Percentiles rank a stretch among this genome's conserved stretches.
Evolutionary conservation across 2,797 vertebrate species (phyloP).

Genomic region (Malurus splendens): DNA sequence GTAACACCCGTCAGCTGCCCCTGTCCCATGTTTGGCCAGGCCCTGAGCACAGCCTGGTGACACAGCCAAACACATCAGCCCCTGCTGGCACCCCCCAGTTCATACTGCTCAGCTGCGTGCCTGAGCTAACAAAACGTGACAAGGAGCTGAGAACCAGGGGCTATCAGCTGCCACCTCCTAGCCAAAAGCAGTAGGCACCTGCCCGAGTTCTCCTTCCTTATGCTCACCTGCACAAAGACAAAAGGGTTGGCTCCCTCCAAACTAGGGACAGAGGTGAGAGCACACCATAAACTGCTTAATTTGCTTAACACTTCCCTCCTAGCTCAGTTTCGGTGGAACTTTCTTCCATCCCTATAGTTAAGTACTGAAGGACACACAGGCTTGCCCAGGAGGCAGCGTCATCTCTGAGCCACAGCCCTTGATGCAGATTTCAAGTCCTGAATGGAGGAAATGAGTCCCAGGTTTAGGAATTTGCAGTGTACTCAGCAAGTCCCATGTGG

Average conservation of each 20-base stretch:
- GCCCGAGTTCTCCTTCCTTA: neutral
- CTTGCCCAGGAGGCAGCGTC: neutral
- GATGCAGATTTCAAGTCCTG: neutral
- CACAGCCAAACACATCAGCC: neutral
- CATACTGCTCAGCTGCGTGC: accelerated
- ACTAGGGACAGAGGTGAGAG: neutral
- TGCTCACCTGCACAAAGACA: neutral
- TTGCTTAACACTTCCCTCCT: neutral
- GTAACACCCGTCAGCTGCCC: accelerated
- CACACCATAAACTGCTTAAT: neutral
- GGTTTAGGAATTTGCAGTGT: neutral
- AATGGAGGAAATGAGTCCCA: neutral
- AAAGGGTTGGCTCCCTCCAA: neutral
- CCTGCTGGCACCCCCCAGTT: accelerated
- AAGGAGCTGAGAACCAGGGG: neutral
- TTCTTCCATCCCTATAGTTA: neutral
- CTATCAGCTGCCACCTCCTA: no score
- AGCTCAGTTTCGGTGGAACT: neutral
- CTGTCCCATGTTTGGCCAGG: accelerated
- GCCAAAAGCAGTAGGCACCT: neutral
- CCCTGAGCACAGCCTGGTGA: neutral
- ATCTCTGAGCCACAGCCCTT: accelerated
- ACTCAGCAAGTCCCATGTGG: accelerated
- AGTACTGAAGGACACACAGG: neutral
- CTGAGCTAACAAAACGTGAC: neutral